Percentiles rank a stretch among this genome's conserved stretches.
These are phyloP conservation scores for Lasioglossum pauxillum DNA, from an alignment of 2,888 invertebrate species.

Conservation along the genomic window DNA sequence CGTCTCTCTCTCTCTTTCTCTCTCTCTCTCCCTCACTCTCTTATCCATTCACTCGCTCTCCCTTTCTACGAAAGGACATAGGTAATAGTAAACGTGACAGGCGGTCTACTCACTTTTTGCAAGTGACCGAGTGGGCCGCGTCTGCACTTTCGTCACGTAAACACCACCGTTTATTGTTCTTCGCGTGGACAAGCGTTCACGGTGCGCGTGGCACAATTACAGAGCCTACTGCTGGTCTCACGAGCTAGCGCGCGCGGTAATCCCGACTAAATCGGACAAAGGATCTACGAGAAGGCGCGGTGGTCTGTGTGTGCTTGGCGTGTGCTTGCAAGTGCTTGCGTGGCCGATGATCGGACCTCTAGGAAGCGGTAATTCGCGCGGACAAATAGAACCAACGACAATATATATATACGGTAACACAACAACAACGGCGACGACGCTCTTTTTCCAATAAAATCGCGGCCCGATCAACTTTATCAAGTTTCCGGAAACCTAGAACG, in stretches of 20 bases:
- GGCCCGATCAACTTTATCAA: neutral
- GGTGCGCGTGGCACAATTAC: slow-evolving; percentile 65
- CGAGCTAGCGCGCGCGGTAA: slow-evolving; percentile 59
- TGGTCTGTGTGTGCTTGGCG: neutral
- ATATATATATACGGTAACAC: neutral
- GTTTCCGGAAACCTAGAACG: neutral
- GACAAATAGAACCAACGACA: slow-evolving; percentile 35
- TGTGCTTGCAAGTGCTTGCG: neutral
- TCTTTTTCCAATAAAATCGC: neutral
- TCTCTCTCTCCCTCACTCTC: neutral
- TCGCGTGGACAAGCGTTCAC: slow-evolving; percentile 46
- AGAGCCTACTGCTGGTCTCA: slow-evolving; percentile 38
- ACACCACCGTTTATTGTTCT: slow-evolving; percentile 64
- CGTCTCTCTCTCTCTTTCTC: neutral
- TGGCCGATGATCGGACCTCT: slow-evolving; percentile 14
- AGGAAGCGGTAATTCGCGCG: slow-evolving; percentile 6
- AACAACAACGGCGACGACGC: neutral
- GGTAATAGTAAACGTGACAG: slow-evolving; percentile 40
- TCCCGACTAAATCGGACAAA: slow-evolving; percentile 55
- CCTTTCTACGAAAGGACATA: neutral
- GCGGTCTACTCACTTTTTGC: slow-evolving; percentile 74
- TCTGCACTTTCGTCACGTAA: slow-evolving; percentile 74
- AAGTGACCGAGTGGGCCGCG: slow-evolving; percentile 70
- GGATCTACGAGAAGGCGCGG: slow-evolving; percentile 36
- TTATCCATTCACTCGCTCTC: neutral